Evolutionary conservation across 2,113 vertebrate species (phyloP), one percentile per base, ranked within the genome.

Genomic region (Dicerorhinus sumatrensis): DNA sequence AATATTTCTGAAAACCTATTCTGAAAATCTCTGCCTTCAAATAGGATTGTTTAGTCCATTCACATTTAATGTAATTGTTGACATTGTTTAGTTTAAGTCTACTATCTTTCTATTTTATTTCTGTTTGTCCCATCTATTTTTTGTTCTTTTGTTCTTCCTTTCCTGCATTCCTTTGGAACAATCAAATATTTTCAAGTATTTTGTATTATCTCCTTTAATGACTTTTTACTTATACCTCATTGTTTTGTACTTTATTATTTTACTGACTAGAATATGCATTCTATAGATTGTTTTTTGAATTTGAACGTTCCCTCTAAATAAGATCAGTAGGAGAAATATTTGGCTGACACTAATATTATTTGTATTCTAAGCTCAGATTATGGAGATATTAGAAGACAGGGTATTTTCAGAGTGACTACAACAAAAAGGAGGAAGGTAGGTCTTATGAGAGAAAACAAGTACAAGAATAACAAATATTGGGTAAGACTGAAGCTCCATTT

Each of bases 1-100:
- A 14, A 25, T 91, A 88, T 95, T 92, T 63, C 36, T 73, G 46
- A 90, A 92, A 92, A 63, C 33, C 42, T 91, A 69, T 85, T 76
- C 29, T 82, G 73, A 69, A 42, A 80, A 33, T 80, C 8, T 81
- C 42, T 96, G n/a, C 17, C 72, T 95, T 92, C 89, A 58, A 72
- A 88, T 48, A 91, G 9, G 39, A 89, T 16, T 83, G 13, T 54
- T 97, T 85, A 2, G 20, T 65, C n/a, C 85, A 93, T 90, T 96
- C 82, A 85, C 3, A 73, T 39, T 84, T 96, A 97, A 94, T 97
- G 9, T 63, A 89, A 60, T 39, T 84, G 3, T n/a, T 96, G 58
- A 2, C 8, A 63, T 3, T 70, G 11, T 18, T 92, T 3, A 56
- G 7, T 94, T 89, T 96, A 84, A 76, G 1, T 80, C 25, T 93